Conservation (phyloP, 2,888 invertebrate species). For the Chymomyza procnemis region DNA sequence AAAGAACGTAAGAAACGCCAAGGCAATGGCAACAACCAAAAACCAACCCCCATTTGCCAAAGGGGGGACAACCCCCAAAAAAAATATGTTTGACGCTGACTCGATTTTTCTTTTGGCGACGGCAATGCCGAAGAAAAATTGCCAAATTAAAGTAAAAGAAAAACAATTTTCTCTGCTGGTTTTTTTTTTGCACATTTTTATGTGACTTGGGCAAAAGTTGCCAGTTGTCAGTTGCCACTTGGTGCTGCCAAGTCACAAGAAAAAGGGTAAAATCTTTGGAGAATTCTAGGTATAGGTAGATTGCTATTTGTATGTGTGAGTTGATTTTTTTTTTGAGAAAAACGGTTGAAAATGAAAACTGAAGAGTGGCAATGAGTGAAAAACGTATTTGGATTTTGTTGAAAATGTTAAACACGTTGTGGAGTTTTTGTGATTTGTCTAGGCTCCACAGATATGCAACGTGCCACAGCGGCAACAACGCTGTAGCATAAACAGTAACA, state of each 20-base stretch:
- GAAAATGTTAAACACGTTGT: slow-evolving; percentile 68
- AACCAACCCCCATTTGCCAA: slow-evolving; percentile 39
- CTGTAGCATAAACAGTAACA: slow-evolving; percentile 15
- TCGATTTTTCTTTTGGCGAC: slow-evolving; percentile 68
- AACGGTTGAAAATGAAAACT: slow-evolving; percentile 62
- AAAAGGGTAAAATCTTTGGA: slow-evolving; percentile 56
- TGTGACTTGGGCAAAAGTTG: slow-evolving; percentile 11
- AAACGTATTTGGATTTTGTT: slow-evolving; percentile 20
- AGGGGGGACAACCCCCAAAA: slow-evolving; percentile 4
- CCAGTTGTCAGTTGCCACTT: neutral
- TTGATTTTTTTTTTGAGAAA: slow-evolving; percentile 39
- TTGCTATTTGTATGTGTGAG: too few species aligned
- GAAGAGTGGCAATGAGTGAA: slow-evolving; percentile 46
- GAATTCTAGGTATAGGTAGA: slow-evolving; percentile 31
- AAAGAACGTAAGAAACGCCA: slow-evolving; percentile 16
- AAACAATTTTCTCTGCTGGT: slow-evolving; percentile 67
- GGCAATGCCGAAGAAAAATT: slow-evolving; percentile 61
- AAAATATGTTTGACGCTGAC: slow-evolving; percentile 33
- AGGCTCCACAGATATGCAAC: slow-evolving; percentile 31
- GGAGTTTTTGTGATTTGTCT: slow-evolving; percentile 56
- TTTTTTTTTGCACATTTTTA: slow-evolving; percentile 24
- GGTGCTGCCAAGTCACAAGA: slow-evolving; percentile 19
- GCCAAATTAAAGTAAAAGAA: slow-evolving; percentile 74
- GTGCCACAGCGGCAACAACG: slow-evolving; percentile 28
- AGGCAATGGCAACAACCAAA: slow-evolving; percentile 30